Conservation (phyloP, 2,113 vertebrate species). For the Varanus salvator region DNA sequence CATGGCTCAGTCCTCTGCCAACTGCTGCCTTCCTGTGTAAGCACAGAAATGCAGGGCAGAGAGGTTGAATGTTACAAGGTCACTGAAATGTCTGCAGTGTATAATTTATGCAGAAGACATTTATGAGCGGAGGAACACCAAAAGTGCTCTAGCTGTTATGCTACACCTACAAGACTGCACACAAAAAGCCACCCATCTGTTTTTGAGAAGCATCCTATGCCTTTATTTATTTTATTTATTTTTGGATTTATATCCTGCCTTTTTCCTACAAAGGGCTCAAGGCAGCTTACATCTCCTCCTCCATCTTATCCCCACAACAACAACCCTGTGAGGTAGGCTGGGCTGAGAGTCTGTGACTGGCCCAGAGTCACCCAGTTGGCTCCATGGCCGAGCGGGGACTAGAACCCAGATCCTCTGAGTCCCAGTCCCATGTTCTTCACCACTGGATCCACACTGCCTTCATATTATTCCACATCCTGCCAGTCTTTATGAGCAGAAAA, state of each 20-base stretch:
- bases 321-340: no score
- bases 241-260: no score
- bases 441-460: no score
- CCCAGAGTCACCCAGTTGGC: no score
- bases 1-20: conserved; percentile 46
- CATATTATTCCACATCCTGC: not conserved
- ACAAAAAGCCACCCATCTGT: not conserved
- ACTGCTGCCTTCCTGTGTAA: conserved; percentile 60
- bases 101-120: not conserved
- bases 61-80: conserved; percentile 38
- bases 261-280: no score
- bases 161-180: not conserved
- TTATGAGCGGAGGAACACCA: not conserved
- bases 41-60: not conserved
- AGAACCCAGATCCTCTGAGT: no score
- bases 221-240: no score
- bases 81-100: not conserved
- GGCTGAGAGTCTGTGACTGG: no score
- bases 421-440: no score
- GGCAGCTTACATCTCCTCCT: no score
- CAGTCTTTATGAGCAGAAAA: not conserved
- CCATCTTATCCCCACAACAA: no score
- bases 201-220: not conserved
- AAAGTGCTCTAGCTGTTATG: not conserved
- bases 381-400: no score